These are phyloP conservation scores for Oikopleura vanhoeffeni DNA, from an alignment of 23 tunicate species.

Conservation along the genomic window DNA sequence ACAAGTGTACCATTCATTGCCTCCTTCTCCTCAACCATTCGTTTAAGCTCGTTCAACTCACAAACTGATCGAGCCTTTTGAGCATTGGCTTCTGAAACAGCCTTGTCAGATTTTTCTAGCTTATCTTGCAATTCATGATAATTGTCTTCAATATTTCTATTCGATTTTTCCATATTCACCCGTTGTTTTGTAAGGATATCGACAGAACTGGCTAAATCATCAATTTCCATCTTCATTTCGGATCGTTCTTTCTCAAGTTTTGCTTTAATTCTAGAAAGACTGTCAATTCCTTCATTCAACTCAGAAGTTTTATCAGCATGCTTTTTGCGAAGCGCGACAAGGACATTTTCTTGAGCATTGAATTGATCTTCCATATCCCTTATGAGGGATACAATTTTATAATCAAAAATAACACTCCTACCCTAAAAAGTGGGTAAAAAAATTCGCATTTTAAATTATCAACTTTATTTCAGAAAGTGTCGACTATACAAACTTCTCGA, in stretches of 20 bases:
- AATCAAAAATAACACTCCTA: too few species aligned
- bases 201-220: constrained; percentile 36
- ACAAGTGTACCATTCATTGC: constrained; percentile 73
- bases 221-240: constrained; percentile 71
- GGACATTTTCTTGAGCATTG: constrained; percentile 42
- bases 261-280: constrained; percentile 16
- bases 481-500: too few species aligned
- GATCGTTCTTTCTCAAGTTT: constrained; percentile 84
- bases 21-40: constrained; percentile 73
- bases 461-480: too few species aligned
- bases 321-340: constrained; percentile 14
- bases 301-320: constrained; percentile 12
- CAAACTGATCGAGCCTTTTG: background rate
- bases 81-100: background rate
- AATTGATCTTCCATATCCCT: constrained; percentile 79
- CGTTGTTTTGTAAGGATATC: background rate
- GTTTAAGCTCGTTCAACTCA: constrained; percentile 27
- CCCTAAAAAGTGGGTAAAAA: too few species aligned
- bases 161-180: background rate
- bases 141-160: background rate
- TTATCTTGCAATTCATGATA: background rate
- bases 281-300: background rate
- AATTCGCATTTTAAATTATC: too few species aligned
- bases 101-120: background rate
- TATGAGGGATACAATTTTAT: too few species aligned